These are phyloP conservation scores for Hartigia nigra DNA, from an alignment of 2,888 invertebrate genomes.

Conservation along the genomic window DNA sequence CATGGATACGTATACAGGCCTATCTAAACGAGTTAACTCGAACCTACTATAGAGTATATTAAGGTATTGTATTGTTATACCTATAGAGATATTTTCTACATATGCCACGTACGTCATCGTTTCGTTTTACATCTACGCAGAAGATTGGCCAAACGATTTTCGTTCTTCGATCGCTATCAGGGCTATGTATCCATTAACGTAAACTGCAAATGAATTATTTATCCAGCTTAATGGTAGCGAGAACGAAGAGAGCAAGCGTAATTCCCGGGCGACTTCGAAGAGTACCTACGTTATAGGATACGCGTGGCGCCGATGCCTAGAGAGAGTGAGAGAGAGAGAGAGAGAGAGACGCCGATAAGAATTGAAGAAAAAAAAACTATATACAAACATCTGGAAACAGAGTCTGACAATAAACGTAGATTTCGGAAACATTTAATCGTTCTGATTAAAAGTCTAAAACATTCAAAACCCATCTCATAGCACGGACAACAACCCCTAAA, in stretches of 20 bases:
- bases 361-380: not conserved
- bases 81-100: not conserved
- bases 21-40: not conserved
- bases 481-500: not conserved
- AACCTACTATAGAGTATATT: not conserved
- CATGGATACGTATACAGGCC: not conserved
- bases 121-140: not conserved
- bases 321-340: not conserved
- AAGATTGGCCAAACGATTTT: not conserved
- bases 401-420: not conserved
- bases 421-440: not conserved
- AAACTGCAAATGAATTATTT: conserved; percentile 61
- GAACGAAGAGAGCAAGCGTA: conserved; percentile 50
- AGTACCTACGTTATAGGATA: not conserved
- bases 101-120: not conserved
- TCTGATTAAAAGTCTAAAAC: not conserved
- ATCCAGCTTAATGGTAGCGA: conserved; percentile 61
- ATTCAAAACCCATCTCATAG: not conserved
- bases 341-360: not conserved
- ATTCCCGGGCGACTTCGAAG: conserved; percentile 55
- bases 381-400: not conserved
- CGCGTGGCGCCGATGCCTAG: not conserved
- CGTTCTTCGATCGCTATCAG: not conserved
- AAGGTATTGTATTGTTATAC: not conserved
- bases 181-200: conserved; percentile 43